A percentile compares a stretch with the other conserved stretches of the same genome.
Conservation (phyloP, 2,888 invertebrate genomes). For the Sphinx pinastri region DNA sequence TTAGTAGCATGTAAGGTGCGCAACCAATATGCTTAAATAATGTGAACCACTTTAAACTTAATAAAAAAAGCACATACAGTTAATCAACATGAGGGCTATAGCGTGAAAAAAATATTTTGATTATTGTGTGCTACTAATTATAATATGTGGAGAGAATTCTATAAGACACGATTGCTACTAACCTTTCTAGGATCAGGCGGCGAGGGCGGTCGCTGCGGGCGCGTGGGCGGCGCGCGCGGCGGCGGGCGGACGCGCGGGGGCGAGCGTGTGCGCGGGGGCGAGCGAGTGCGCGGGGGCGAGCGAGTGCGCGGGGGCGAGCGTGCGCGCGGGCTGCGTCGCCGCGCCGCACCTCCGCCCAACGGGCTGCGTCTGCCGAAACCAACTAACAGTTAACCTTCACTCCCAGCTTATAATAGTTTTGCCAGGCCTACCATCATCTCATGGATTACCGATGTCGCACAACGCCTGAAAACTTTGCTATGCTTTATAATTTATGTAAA, state of each 20-base stretch:
- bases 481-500: no score
- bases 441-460: no score
- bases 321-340: constrained; percentile 36
- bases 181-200: constrained; percentile 68
- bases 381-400: neutral
- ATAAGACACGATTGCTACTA: neutral
- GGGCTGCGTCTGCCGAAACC: constrained; percentile 47
- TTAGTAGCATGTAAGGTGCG: no score
- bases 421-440: no score
- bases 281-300: constrained; percentile 52
- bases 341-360: constrained; percentile 26
- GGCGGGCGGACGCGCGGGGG: constrained; percentile 55
- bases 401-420: neutral
- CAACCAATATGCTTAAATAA: no score
- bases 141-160: no score
- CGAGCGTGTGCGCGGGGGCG: constrained; percentile 55
- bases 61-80: no score
- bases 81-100: no score
- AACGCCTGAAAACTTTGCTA: no score
- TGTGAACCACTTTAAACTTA: no score
- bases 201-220: constrained; percentile 51
- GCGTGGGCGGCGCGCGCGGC: constrained; percentile 35
- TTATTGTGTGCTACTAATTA: no score
- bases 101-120: no score
- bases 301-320: constrained; percentile 49